These are phyloP conservation scores for Melanotus villosus DNA, from an alignment of 2,888 invertebrate species.

Conservation along the genomic window DNA sequence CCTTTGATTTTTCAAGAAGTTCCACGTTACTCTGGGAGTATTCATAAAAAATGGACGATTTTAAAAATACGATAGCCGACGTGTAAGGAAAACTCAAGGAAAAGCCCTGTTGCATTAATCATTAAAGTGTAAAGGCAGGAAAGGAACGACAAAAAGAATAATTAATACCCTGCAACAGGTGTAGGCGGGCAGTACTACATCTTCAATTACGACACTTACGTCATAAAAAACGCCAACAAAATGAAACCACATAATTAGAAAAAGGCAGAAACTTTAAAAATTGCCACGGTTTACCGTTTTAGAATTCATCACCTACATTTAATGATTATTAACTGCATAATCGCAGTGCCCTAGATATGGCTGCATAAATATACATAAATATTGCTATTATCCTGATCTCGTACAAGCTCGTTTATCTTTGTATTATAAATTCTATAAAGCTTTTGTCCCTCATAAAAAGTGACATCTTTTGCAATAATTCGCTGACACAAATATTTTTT, in stretches of 20 bases:
- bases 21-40: too few relatives aligned
- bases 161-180: too few relatives aligned
- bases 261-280: neutral
- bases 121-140: too few relatives aligned
- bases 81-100: too few relatives aligned
- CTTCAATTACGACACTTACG: neutral
- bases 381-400: constrained; percentile 14
- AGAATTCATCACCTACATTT: neutral
- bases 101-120: too few relatives aligned
- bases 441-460: neutral
- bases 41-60: too few relatives aligned
- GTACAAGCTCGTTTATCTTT: constrained; percentile 15
- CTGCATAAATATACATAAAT: constrained; percentile 23
- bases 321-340: constrained; percentile 33
- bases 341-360: constrained; percentile 28
- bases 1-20: too few relatives aligned
- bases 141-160: too few relatives aligned
- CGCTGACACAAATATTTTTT: neutral
- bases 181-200: neutral
- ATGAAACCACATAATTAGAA: too few relatives aligned
- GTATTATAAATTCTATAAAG: neutral
- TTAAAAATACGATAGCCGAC: too few relatives aligned
- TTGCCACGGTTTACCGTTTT: neutral
- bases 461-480: neutral
- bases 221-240: neutral